These are phyloP conservation scores for Hoplostethus atlanticus DNA, from an alignment of 2,797 vertebrate species.

Conservation along the genomic window DNA sequence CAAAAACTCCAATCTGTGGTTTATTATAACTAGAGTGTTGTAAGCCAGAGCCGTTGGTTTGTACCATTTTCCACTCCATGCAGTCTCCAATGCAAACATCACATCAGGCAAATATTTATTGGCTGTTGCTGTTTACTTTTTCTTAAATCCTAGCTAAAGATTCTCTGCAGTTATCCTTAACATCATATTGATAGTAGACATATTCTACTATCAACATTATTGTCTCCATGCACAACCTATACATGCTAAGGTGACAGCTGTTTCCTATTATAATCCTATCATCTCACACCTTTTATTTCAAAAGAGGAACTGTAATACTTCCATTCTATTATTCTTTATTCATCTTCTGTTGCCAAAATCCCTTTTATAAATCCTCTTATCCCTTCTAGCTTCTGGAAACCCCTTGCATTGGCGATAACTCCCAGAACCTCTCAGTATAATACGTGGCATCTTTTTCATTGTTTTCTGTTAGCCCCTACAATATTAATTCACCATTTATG, in stretches of 20 bases:
- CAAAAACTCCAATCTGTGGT: too few species aligned
- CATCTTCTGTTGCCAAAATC: slow-evolving; percentile 75
- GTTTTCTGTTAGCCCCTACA: slow-evolving; percentile 49
- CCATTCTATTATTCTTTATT: slow-evolving; percentile 62
- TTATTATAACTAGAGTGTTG: too few species aligned
- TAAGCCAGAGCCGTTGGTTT: too few species aligned
- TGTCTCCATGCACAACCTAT: slow-evolving; percentile 19
- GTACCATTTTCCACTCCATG: too few species aligned
- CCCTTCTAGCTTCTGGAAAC: slow-evolving; percentile 56
- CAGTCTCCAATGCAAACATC: too few species aligned
- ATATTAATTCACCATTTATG: slow-evolving; percentile 48
- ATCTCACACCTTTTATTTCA: slow-evolving; percentile 58
- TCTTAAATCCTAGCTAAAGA: slow-evolving; percentile 22
- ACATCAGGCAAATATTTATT: background rate
- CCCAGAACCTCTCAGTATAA: slow-evolving; percentile 47
- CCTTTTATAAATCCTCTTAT: slow-evolving; percentile 75
- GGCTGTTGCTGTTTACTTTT: background rate
- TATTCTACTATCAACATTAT: background rate
- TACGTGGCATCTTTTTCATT: slow-evolving; percentile 51
- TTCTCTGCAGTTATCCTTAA: slow-evolving; percentile 6
- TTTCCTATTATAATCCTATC: slow-evolving; percentile 31
- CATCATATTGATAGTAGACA: slow-evolving; percentile 6
- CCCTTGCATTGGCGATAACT: slow-evolving; percentile 57
- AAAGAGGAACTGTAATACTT: slow-evolving; percentile 60
- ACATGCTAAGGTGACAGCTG: slow-evolving; percentile 13